Evolutionary conservation across 2,888 invertebrate genomes (phyloP).

Genomic region (Andricus curvator): DNA sequence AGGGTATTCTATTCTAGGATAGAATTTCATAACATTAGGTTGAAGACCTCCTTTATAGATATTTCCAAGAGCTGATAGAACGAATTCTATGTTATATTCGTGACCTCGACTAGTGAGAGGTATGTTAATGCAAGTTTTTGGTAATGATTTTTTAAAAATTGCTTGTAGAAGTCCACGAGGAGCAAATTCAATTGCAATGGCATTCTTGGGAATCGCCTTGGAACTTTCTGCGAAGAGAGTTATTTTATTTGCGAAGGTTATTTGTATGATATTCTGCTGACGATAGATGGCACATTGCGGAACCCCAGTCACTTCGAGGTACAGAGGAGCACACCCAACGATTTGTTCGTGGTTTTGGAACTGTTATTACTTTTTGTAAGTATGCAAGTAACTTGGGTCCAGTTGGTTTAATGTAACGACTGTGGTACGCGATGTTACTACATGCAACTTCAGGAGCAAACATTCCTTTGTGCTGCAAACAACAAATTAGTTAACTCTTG

Average conservation of each 20-base stretch:
- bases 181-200: conserved; percentile 92
- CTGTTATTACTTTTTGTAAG: too few species aligned
- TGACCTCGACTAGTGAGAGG: conserved; percentile 85
- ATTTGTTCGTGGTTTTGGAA: too few species aligned
- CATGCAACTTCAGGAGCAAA: too few species aligned
- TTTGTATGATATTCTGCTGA: conserved; percentile 94
- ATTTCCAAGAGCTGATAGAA: conserved; percentile 77
- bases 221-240: conserved; percentile 91
- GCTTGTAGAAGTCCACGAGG: conserved; percentile 94
- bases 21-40: too few species aligned
- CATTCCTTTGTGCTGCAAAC: too few species aligned
- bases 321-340: too few species aligned
- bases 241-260: conserved; percentile 81
- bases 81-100: conserved; percentile 63
- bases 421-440: conserved; percentile 84
- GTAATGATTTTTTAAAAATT: conserved; percentile 88
- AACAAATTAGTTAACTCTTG: too few species aligned
- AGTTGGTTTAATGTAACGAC: conserved; percentile 82
- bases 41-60: too few species aligned
- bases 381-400: conserved; percentile 81
- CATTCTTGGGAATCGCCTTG: conserved; percentile 88
- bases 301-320: conserved; percentile 85
- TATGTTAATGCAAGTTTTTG: conserved; percentile 85
- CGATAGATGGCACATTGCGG: conserved; percentile 74
- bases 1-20: too few species aligned